These are phyloP conservation scores for Gorsachius magnificus DNA, from an alignment of 2,797 vertebrate species.

Conservation along the genomic window DNA sequence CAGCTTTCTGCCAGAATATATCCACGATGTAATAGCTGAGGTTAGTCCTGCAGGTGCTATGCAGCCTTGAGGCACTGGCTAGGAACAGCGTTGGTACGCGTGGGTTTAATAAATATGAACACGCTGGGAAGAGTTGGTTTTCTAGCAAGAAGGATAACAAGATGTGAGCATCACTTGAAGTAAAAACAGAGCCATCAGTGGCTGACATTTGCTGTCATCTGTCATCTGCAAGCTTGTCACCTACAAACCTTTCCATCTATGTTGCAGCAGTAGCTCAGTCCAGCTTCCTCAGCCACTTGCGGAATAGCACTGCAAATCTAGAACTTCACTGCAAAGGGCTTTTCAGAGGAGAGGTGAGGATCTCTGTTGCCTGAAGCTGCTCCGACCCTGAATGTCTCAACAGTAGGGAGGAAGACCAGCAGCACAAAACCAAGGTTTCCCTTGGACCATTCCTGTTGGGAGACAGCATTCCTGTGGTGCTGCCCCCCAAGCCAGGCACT, in stretches of 20 bases:
- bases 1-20: not conserved
- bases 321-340: not conserved
- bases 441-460: not conserved
- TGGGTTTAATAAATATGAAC: not conserved
- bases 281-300: not conserved
- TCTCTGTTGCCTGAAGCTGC: not conserved
- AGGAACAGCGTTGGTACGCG: not conserved
- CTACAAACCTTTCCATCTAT: not conserved
- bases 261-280: not conserved
- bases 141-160: not conserved
- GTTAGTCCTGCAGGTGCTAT: not conserved
- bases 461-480: not conserved
- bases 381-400: not conserved
- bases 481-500: not conserved
- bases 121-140: not conserved
- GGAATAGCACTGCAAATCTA: not conserved
- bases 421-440: not conserved
- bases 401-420: not conserved
- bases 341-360: not conserved
- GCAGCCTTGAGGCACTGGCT: not conserved
- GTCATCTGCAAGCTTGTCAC: not conserved
- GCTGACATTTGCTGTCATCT: not conserved
- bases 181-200: not conserved
- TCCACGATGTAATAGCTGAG: not conserved
- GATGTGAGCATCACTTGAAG: not conserved